Percentiles rank a stretch among this genome's conserved stretches.
phyloP scores from a whole-genome alignment of 2,888 invertebrate species.

The Argyresthia albistria region DNA sequence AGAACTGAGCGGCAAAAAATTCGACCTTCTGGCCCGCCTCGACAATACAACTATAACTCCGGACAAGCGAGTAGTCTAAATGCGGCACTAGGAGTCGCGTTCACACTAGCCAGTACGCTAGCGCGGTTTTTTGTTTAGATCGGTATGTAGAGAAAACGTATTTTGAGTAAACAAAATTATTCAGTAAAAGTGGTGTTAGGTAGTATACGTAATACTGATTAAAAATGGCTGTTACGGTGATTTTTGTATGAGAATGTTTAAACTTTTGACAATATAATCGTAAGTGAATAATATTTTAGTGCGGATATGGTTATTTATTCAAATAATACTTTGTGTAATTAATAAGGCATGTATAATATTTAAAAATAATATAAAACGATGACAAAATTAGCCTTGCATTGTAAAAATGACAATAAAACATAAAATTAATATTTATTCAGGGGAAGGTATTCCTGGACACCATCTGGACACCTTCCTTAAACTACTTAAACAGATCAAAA shows the following conservation, averaged over 20 bases:
- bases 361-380: too few species aligned
- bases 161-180: conserved; percentile 15
- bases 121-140: neutral
- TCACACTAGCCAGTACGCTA: conserved; percentile 8
- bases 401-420: conserved; percentile 3
- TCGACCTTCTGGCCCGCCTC: conserved; percentile 53
- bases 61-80: conserved; percentile 7
- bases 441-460: too few species aligned
- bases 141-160: too few species aligned
- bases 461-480: neutral
- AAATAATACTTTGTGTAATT: neutral
- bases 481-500: neutral
- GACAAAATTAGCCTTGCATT: neutral
- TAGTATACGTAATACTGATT: conserved; percentile 20
- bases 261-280: conserved; percentile 17
- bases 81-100: conserved; percentile 6
- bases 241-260: conserved; percentile 33
- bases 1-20: conserved; percentile 56
- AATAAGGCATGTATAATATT: neutral
- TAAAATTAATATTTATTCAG: neutral
- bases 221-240: conserved; percentile 57
- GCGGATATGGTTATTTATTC: neutral
- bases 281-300: neutral
- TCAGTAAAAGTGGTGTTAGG: conserved; percentile 10
- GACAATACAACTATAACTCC: conserved; percentile 34